Evolutionary conservation across 2,113 vertebrate species (phyloP).

Genomic region (Pardalotus punctatus): DNA sequence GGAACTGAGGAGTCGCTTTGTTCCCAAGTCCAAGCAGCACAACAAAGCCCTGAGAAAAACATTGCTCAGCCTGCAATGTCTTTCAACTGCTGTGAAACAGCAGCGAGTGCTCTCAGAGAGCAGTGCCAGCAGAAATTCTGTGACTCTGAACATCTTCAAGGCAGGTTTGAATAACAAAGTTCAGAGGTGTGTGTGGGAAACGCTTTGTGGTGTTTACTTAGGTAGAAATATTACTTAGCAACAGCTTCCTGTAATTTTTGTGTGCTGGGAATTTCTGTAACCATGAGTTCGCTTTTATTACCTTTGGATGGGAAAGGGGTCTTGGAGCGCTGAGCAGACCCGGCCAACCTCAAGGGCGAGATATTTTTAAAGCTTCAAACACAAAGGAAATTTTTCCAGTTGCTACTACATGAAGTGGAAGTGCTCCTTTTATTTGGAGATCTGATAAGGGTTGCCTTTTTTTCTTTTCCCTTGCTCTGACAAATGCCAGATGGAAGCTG

Average conservation of each 20-base stretch:
- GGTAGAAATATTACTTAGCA: slow-evolving; percentile 68
- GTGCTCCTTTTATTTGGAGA: slow-evolving; percentile 10
- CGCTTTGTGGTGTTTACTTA: slow-evolving; percentile 55
- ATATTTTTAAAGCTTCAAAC: slow-evolving; percentile 55
- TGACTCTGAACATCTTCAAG: background rate
- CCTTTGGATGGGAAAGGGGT: slow-evolving; percentile 43
- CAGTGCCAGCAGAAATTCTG: background rate
- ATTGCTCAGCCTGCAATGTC: background rate
- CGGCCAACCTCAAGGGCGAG: slow-evolving; percentile 26
- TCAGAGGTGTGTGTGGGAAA: slow-evolving; percentile 66
- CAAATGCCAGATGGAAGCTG: slow-evolving; percentile 58
- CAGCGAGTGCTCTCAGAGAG: background rate
- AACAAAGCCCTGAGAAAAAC: background rate
- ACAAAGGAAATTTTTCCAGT: slow-evolving; percentile 58
- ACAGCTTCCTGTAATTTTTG: slow-evolving; percentile 64
- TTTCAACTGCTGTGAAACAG: background rate
- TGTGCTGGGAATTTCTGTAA: slow-evolving; percentile 64
- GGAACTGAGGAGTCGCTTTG: background rate
- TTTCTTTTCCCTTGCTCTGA: background rate
- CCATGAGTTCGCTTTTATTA: slow-evolving; percentile 16
- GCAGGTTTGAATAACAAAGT: slow-evolving; percentile 33
- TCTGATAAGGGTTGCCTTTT: slow-evolving; percentile 37
- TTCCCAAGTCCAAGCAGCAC: background rate
- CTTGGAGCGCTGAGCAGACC: background rate
- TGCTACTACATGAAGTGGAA: slow-evolving; percentile 21